phyloP scores from a whole-genome alignment of 2,797 vertebrate species.

The Fistularia commersonii region DNA sequence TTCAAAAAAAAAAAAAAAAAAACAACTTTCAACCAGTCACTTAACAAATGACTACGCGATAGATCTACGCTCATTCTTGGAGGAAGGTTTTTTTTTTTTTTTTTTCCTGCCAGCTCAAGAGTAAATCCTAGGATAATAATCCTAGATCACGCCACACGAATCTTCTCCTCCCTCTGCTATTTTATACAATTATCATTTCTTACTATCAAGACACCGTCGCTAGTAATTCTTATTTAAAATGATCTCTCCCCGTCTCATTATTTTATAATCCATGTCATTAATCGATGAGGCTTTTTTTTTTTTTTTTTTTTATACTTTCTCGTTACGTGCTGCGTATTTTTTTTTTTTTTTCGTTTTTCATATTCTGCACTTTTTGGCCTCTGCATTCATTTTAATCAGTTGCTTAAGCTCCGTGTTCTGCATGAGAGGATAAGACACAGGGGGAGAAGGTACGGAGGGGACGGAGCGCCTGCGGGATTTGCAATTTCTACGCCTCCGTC shows the following conservation, averaged over 20 bases:
- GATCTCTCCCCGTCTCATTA: constrained; percentile 54
- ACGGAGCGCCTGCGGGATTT: constrained; percentile 58
- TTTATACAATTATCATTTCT: neutral
- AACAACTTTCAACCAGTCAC: constrained; percentile 9
- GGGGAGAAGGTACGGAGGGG: constrained; percentile 26
- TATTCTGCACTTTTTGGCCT: constrained; percentile 72
- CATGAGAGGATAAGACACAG: constrained; percentile 67
- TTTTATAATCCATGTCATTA: constrained; percentile 66
- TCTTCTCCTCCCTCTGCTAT: neutral
- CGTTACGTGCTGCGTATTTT: constrained; percentile 53
- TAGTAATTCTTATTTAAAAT: constrained; percentile 53
- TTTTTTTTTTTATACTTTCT: constrained; percentile 42
- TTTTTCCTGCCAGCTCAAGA: constrained; percentile 72
- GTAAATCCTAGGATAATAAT: constrained; percentile 52
- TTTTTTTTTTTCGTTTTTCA: constrained; percentile 51
- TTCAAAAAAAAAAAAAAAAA: neutral
- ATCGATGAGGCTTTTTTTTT: constrained; percentile 47
- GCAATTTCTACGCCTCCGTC: constrained; percentile 65
- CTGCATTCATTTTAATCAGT: constrained; percentile 75
- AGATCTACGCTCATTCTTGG: too few relatives aligned
- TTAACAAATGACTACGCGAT: too few relatives aligned
- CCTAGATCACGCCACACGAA: too few relatives aligned
- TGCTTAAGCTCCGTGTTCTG: constrained; percentile 73
- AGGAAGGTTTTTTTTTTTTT: constrained; percentile 47
- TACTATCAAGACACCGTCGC: constrained; percentile 1